Base-by-base conservation (phyloP, 2,113 vertebrate species). In the Morone chrysops region DNA sequence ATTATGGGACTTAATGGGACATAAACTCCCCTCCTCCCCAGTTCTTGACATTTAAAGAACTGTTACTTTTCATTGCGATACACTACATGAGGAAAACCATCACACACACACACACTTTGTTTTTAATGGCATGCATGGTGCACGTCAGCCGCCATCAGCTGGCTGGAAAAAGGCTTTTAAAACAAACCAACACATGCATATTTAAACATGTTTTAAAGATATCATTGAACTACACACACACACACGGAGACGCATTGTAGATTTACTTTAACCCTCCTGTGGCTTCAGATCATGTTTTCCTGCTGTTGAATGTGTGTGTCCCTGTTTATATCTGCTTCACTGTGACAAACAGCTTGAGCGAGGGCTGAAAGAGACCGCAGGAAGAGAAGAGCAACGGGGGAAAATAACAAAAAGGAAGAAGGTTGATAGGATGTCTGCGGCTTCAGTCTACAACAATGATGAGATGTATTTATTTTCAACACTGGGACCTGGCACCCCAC, bases 391-490 rank as follows among this genome's bases (percentile, higher is more conserved):
- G 38, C 91, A 96, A 94, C 0, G 20, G 38, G 59, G 38, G 57
- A 82, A 74, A 62, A 74, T 40, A 70, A 78, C 71, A 53, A 84
- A 41, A 84, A 80, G 84, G 53, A 73, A 72, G 69, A 25, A 78
- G 54, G 48, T 17, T 60, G 68, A 78, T 82, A 72, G 81, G 73
- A 87, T 20, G 57, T 61, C 63, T 84, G 84, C 88, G 81, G 82
- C 82, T 88, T 88, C 61, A 85, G 81, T 87, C 81, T 47, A 77
- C 69, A 65, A 73, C 59, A 20, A 82, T 72, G n/a, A 82, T 77
- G 72, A 91, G 81, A 93, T 93, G 89, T 95, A 95, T 96, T 95
- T 96, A 95, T 95, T 95, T 93, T 92, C 87, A 92, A 88, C 86
- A 83, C 82, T 86, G 91, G 88, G 92, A 93, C 90, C 93, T 87